Evolutionary conservation across 2,888 invertebrate genomes (phyloP).

Genomic region (Tenthredo mesomela): DNA sequence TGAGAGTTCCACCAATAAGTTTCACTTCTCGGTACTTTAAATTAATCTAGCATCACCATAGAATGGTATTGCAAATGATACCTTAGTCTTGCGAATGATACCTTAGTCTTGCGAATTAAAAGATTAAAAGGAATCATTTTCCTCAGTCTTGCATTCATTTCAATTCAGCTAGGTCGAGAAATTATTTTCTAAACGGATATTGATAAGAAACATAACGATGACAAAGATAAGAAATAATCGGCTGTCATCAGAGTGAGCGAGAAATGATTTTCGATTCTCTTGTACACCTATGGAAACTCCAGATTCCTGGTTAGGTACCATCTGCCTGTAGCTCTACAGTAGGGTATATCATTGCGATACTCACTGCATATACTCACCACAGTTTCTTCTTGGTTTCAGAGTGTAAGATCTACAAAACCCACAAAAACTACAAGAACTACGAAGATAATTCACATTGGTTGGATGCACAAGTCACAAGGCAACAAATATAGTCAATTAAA

Average conservation of each 20-base stretch:
- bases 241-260: too few relatives aligned
- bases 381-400: not conserved
- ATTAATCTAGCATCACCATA: not conserved
- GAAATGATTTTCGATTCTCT: too few relatives aligned
- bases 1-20: not conserved
- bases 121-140: too few relatives aligned
- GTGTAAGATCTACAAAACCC: not conserved
- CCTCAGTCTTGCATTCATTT: too few relatives aligned
- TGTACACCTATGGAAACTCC: too few relatives aligned
- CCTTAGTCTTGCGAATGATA: too few relatives aligned
- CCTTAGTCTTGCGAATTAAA: too few relatives aligned
- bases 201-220: too few relatives aligned
- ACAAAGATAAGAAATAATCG: too few relatives aligned
- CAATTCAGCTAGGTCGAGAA: too few relatives aligned
- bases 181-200: too few relatives aligned
- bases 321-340: not conserved
- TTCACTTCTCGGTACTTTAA: not conserved
- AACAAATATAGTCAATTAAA: constrained; percentile 20
- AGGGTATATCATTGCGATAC: not conserved
- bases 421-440: not conserved
- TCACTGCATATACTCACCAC: not conserved
- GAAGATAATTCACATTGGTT: constrained; percentile 12
- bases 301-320: not conserved
- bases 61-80: too few relatives aligned
- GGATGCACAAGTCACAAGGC: not conserved